Conservation (phyloP, 2,888 invertebrate genomes). For the Nephrotoma flavescens region DNA sequence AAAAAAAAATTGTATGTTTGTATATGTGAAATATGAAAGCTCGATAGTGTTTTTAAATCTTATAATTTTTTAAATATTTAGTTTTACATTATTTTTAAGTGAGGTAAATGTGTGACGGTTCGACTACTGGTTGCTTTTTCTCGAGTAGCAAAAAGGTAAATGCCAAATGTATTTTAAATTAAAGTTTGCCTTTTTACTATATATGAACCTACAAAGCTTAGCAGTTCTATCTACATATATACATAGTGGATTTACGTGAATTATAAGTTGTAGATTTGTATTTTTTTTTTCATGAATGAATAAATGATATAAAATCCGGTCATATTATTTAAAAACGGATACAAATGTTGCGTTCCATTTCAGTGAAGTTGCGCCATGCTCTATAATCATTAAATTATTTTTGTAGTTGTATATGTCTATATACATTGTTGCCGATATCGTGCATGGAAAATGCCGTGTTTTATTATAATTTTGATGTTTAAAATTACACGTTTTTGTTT, state of each 20-base stretch:
- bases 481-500: neutral
- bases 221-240: no score
- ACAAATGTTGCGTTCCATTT: neutral
- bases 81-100: neutral
- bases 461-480: neutral
- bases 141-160: slow-evolving; percentile 23
- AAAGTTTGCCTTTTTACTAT: neutral
- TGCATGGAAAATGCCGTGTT: neutral
- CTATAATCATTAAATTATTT: neutral
- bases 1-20: neutral
- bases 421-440: neutral
- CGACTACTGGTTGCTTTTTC: slow-evolving; percentile 55
- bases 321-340: neutral
- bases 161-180: neutral
- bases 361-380: neutral
- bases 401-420: neutral
- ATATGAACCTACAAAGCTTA: no score
- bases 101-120: slow-evolving; percentile 50
- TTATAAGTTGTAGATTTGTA: neutral
- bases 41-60: neutral
- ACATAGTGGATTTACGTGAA: no score
- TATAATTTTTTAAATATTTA: neutral
- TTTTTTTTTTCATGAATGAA: neutral
- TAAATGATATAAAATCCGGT: neutral
- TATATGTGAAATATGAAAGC: neutral